These are phyloP conservation scores for Eublepharis macularius DNA, from an alignment of 2,113 vertebrate species.

Conservation along the genomic window DNA sequence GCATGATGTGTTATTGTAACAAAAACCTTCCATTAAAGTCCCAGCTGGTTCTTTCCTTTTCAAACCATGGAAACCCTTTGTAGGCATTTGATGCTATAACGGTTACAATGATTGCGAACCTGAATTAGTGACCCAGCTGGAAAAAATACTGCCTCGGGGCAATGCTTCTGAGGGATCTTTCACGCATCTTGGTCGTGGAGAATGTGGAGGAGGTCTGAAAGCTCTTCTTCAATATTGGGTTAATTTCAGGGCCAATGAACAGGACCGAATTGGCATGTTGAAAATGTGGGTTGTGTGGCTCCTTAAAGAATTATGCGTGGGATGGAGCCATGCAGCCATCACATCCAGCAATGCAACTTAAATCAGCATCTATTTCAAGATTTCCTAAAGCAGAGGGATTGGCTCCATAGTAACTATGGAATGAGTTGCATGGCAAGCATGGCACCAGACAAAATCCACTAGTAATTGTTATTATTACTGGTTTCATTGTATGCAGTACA, in stretches of 20 bases:
- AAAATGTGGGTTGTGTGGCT: neutral
- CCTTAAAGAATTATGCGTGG: neutral
- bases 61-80: slow-evolving; percentile 70
- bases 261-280: neutral
- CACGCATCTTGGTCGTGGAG: slow-evolving; percentile 42
- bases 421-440: no score
- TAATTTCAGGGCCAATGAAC: neutral
- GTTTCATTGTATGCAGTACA: no score
- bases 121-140: slow-evolving; percentile 54
- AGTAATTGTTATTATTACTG: no score
- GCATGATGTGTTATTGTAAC: slow-evolving; percentile 68
- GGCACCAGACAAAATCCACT: no score
- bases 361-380: neutral
- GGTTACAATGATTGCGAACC: slow-evolving; percentile 20
- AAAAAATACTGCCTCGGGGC: slow-evolving; percentile 72
- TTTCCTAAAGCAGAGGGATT: neutral
- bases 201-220: slow-evolving; percentile 7
- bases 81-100: slow-evolving; percentile 73
- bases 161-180: slow-evolving; percentile 65
- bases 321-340: no score
- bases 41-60: slow-evolving; percentile 57
- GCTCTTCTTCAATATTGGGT: slow-evolving; percentile 7
- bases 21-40: slow-evolving; percentile 75
- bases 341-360: neutral
- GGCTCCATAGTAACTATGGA: no score